Base-by-base conservation (phyloP, 1,140 invertebrate species). In the Drosophila setifemur region DNA sequence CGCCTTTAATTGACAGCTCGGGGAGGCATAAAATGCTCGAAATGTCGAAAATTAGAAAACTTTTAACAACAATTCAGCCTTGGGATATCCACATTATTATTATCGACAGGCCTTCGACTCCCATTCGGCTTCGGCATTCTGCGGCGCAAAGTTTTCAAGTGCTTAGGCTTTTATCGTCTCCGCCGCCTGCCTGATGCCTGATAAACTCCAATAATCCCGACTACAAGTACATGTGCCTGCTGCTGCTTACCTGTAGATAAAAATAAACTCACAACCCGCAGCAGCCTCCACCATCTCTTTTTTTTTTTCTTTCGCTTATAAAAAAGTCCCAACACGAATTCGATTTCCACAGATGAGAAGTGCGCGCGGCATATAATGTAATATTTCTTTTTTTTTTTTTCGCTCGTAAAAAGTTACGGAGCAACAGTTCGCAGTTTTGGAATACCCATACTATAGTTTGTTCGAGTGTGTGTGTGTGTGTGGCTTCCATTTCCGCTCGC, bases 41-140 rank as follows among this genome's bases (percentile, higher is more conserved):
- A 86, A 87, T 82, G 81, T 86, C 72, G 81, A 81, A 87, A 86
- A 86, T 86, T 87, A 86, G 82, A 86, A 86, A 86, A 86, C 82
- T 86, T 87, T 86, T 86, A 81, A 86, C 81, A 86, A 81, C 81
- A 85, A 82, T 78, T 71, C 57, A 21, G 43, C n/a, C 37, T 23
- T 6, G 21, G 14, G 43, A 63, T 49, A 23, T 85, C 64, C 57
- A 67, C 75, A 75, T 74, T 85, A 86, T 85, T 60, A 86, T 86
- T 73, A 73, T 69, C 68, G 49, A 73, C 71, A 54, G 43, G 33
- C 40, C 6, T 33, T 14, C 9, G 5, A 11, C 33, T 23, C 37
- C 21, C 26, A 8, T 37, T 37, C 7, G 6, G 5, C 19, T 35
- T 3, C 23, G 37, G 1, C 4, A 39, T 29, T 64, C n/a, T n/a